Base-by-base conservation (phyloP, 92 coral and sea anemone genomes). In the Nematostella vectensis region DNA sequence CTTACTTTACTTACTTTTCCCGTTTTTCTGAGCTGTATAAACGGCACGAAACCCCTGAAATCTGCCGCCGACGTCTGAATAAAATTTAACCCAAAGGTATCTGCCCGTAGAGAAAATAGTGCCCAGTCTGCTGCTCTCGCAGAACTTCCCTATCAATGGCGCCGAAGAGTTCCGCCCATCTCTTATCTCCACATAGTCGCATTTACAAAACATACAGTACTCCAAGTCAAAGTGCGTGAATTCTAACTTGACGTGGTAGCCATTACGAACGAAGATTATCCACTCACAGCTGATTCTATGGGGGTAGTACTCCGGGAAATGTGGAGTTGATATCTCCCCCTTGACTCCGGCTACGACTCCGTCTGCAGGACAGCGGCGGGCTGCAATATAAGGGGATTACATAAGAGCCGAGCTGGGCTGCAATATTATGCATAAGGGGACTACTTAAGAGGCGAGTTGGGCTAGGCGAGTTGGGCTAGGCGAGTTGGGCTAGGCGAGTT, bases 21-120 rank as follows among this genome's bases (percentile, higher is more conserved):
- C 71, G 2, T 38, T 65, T 36, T 65, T 65, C 19, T 29, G 53
- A 16, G 71, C 71, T 54, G 53, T 65, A 29, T 38, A 65, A n/a
- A 53, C 50, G 12, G 71, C 71, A 18, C 62, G 71, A 54, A 65
- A 65, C 8, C 71, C 71, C 21, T 54, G 71, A 43, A 65, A 65
- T 29, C 71, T 18, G 26, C 62, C 71, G 15, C 71, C 71, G 26
- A 65, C 71, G 31, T 65, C 71, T 17, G 71, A 65, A 27, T 65
- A 65, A 43, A 65, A 65, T 50, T 54, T 65, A 20, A 65, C 25
- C 71, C 71, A 65, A 18, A 65, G 26, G 22, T 33, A 29, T 15
- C 71, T 53, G 11, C 71, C 71, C 6, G 71, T 65, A 2, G 71
- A 65, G 36, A 13, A 65, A 19, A 65, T 53, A 17, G 71, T 33